Evolutionary conservation across 2,888 invertebrate species (phyloP), one percentile per base, ranked within the genome.

Genomic region (Carterocephalus palaemon): DNA sequence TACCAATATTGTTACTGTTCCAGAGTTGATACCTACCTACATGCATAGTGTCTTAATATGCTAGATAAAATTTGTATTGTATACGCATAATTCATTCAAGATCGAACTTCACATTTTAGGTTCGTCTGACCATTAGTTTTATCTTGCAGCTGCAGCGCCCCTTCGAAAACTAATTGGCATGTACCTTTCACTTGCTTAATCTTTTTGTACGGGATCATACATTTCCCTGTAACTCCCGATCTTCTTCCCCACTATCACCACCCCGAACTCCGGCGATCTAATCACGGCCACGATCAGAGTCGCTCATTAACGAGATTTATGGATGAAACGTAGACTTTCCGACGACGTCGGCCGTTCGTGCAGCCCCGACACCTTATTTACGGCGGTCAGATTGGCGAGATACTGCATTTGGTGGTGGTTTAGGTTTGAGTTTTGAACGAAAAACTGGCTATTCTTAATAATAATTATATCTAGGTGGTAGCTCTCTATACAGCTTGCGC

Each of bases 271-370:
- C 55, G 57, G 56, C 67, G 67, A 82, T 82, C 78, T 76, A 82
- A 85, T 85, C 82, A 74, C 47, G 62, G 53, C 56, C 62, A 64
- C 70, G 73, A 81, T 83, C 82, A 67, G 64, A 66, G 71, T 75
- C 70, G 71, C 83, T 85, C 85, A 85, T 85, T 85, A 84, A 82
- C 72, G 68, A 79, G 82, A 85, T 85, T 82, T 85, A 85, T 83
- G 75, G 75, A 70, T 71, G 67, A 69, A 72, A 76, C 73, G 64
- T 67, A 74, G 78, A 77, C 76, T 75, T 68, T 62, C 64, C 67
- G 69, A 71, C 72, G 74, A 73, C 74, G 71, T n/a, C n/a, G n/a
- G n/a, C n/a, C n/a, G n/a, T 65, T 43, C 72, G 75, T 70, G 73
- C 64, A 62, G 63, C 63, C 34, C 56, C 63, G 65, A 70, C 67